These are phyloP conservation scores for Plecotus auritus DNA, from an alignment of 2,113 vertebrate species.

Conservation along the genomic window DNA sequence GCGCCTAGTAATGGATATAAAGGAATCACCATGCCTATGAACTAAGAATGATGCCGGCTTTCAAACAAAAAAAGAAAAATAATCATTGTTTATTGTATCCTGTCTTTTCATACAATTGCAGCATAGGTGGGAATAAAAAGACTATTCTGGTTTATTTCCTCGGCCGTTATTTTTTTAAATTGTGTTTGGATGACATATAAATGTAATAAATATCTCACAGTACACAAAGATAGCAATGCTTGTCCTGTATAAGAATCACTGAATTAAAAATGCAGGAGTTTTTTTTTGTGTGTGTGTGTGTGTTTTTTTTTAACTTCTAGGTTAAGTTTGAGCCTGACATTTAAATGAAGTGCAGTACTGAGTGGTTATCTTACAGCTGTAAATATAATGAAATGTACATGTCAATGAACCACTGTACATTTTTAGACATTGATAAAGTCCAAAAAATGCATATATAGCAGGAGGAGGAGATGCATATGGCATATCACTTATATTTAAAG, in stretches of 20 bases:
- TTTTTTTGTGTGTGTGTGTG: too few relatives aligned
- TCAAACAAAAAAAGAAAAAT: constrained; percentile 74
- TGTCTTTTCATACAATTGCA: constrained; percentile 94
- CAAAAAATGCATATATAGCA: constrained; percentile 23
- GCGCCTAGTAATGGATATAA: constrained; percentile 77
- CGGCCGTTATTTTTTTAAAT: constrained; percentile 84
- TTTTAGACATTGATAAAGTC: constrained; percentile 94
- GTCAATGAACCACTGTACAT: constrained; percentile 99
- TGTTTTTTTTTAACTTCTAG: constrained; percentile 92
- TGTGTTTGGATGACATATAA: constrained; percentile 90
- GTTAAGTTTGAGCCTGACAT: constrained; percentile 98
- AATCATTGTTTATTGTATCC: constrained; percentile 89
- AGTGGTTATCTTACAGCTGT: constrained; percentile 97
- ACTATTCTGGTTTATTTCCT: constrained; percentile 86
- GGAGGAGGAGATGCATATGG: not conserved
- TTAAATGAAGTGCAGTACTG: constrained; percentile 99
- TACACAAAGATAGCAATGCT: constrained; percentile 97
- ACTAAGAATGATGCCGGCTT: constrained; percentile 81
- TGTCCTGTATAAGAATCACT: constrained; percentile 96
- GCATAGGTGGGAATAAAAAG: constrained; percentile 86
- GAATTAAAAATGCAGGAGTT: constrained; percentile 91
- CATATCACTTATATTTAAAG: not conserved
- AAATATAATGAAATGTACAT: constrained; percentile 96
- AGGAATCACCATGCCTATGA: constrained; percentile 83
- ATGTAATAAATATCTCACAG: constrained; percentile 94